Percentiles rank a stretch among this genome's conserved stretches.
These are phyloP conservation scores for Alauda arvensis DNA, from an alignment of 2,797 vertebrate genomes.

Conservation along the genomic window DNA sequence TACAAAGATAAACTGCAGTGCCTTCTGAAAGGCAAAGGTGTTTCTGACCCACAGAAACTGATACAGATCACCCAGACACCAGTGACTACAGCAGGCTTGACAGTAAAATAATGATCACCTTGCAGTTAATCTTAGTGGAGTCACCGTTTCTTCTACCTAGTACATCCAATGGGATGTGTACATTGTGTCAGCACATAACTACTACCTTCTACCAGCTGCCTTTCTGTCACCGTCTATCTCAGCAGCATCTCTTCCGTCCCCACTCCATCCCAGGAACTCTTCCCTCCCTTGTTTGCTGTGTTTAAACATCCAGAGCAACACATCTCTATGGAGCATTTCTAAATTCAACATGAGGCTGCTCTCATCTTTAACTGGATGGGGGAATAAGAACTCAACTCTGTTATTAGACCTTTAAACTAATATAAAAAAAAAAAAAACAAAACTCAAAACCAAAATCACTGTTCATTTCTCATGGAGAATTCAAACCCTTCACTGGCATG, in stretches of 20 bases:
- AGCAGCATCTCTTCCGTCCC: background rate
- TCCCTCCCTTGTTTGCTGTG: background rate
- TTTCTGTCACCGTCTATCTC: background rate
- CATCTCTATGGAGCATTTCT: background rate
- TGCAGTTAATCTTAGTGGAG: background rate
- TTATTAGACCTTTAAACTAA: slow-evolving; percentile 42
- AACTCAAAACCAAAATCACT: background rate
- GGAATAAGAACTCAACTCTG: slow-evolving; percentile 5
- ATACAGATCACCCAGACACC: background rate
- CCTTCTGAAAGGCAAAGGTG: slow-evolving; percentile 29
- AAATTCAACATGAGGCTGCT: background rate
- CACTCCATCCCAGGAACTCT: background rate
- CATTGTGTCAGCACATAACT: background rate
- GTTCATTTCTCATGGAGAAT: slow-evolving; percentile 66
- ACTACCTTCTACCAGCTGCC: background rate
- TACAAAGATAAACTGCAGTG: slow-evolving; percentile 30
- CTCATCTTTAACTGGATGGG: background rate
- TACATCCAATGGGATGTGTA: slow-evolving; percentile 49
- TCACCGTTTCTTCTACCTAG: background rate
- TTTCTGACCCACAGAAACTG: background rate
- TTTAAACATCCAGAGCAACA: background rate
- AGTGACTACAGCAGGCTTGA: background rate
- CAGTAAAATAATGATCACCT: background rate
- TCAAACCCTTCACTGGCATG: slow-evolving; percentile 17
- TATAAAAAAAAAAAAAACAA: background rate